Evolutionary conservation across 2,797 vertebrate species (phyloP).

Genomic region (Pachyuromys duprasi): DNA sequence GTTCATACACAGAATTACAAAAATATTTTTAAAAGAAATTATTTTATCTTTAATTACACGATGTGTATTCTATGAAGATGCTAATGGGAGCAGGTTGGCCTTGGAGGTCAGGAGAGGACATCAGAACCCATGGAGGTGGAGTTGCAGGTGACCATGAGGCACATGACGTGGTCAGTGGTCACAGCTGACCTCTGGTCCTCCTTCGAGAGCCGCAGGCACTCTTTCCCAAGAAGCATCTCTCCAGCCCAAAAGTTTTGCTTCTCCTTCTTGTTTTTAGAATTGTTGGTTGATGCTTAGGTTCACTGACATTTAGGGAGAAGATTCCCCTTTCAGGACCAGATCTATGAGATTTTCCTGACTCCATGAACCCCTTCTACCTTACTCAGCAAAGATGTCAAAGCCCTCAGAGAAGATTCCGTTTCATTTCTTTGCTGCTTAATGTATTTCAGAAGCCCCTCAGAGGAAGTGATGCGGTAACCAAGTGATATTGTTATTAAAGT

Average conservation of each 20-base stretch:
- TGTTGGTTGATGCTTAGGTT: neutral
- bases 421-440: slow-evolving; percentile 46
- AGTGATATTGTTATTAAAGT: slow-evolving; percentile 74
- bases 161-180: rapidly evolving
- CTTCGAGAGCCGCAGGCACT: neutral
- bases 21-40: neutral
- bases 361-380: slow-evolving; percentile 8
- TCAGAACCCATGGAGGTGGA: neutral
- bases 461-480: slow-evolving; percentile 49
- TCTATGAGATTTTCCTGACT: neutral
- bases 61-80: no score
- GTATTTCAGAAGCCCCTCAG: slow-evolving; percentile 63
- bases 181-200: neutral
- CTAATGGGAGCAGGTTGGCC: neutral
- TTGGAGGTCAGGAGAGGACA: neutral
- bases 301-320: neutral
- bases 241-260: neutral
- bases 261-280: neutral
- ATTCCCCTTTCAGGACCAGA: neutral
- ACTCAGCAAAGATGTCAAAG: neutral
- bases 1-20: slow-evolving; percentile 44
- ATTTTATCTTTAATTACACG: neutral
- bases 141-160: neutral
- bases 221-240: neutral
- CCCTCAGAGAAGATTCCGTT: slow-evolving; percentile 21